Evolutionary conservation across 1,140 invertebrate genomes (phyloP), one percentile per base, ranked within the genome.

Genomic region (Notospermus geniculatus): DNA sequence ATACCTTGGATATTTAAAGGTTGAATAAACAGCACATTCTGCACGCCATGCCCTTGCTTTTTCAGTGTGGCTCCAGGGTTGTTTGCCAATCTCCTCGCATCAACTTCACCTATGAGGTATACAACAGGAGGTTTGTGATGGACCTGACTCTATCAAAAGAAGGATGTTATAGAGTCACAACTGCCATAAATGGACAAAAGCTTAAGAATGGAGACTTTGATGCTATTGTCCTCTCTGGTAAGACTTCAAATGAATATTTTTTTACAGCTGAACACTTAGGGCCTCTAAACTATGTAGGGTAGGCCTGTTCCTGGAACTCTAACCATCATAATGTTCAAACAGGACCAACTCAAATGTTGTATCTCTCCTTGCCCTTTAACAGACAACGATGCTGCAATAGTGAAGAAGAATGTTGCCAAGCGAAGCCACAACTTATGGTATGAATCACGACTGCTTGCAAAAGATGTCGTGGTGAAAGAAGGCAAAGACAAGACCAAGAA

Each of bases 181-280:
- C 93, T 28, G 87, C 85, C 66, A 91, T 91, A 74, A 84, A 86
- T 57, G 87, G 87, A 29, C 83, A 87, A 54, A 86, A 88, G 68
- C 79, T 95, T 66, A 89, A 90, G 67, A 93, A 93, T 77, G 92
- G 91, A 13, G 88, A 92, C 75, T 93, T 94, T 74, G 90, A 93
- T 78, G 91, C 92, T 72, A 91, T 95, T 70, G 91, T 92, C 27
- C 84, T 95, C 39, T 91, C 88, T 65, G 88, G 90, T 91, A 81
- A 84, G 32, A 36, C n/a, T n/a, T n/a, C n/a, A n/a, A n/a, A n/a
- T n/a, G n/a, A n/a, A n/a, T n/a, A n/a, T n/a, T n/a, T n/a, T n/a
- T n/a, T n/a, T n/a, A n/a, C n/a, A n/a, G n/a, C n/a, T n/a, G n/a
- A n/a, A n/a, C n/a, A n/a, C n/a, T n/a, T n/a, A n/a, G n/a, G n/a